Conservation (phyloP, 2,888 invertebrate species). For the Amphipoea lucens region DNA sequence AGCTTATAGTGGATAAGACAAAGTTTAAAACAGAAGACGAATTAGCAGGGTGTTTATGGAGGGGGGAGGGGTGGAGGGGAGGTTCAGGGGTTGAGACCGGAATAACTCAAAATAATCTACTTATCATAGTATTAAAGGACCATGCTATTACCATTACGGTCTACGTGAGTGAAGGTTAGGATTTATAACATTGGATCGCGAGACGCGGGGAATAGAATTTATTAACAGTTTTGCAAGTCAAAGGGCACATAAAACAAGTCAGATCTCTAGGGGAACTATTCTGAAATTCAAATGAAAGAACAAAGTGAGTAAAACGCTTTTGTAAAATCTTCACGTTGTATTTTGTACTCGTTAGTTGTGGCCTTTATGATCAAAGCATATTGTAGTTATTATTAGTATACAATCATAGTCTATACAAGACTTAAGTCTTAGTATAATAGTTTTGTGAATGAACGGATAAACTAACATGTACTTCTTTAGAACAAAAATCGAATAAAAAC, state of each 20-base stretch:
- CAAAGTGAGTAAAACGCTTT: background rate
- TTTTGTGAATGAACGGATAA: background rate
- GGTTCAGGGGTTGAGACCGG: no score
- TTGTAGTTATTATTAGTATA: no score
- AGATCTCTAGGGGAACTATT: slow-evolving; percentile 12
- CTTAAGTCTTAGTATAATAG: background rate
- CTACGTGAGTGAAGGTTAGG: no score
- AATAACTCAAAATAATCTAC: no score
- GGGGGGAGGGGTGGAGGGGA: no score
- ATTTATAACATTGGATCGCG: slow-evolving; percentile 3
- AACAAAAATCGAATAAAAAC: background rate
- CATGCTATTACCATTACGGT: background rate
- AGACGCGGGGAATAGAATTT: slow-evolving; percentile 15
- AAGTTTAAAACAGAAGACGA: no score
- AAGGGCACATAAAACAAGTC: slow-evolving; percentile 22
- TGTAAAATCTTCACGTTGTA: background rate
- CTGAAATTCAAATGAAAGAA: slow-evolving; percentile 37
- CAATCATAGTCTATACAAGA: background rate
- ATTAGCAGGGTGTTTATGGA: no score
- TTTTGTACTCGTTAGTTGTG: background rate
- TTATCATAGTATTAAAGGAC: background rate
- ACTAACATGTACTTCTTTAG: background rate
- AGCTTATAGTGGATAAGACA: no score
- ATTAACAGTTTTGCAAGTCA: slow-evolving; percentile 47
- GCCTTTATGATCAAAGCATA: background rate